Evolutionary conservation across 1,140 invertebrate species (phyloP).

Genomic region (Pseudoatta argentina): DNA sequence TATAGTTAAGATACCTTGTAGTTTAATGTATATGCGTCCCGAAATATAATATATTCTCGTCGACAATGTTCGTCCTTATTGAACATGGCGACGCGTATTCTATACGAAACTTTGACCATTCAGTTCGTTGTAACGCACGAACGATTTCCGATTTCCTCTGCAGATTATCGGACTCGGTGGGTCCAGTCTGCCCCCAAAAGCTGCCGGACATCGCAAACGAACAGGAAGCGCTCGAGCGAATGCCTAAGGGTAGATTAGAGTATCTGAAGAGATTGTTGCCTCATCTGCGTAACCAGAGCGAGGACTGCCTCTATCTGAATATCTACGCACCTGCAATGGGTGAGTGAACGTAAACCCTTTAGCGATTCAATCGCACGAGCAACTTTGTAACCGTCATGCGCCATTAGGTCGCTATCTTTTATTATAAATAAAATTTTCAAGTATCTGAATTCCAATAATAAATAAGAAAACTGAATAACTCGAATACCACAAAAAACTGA

Average conservation of each 20-base stretch:
- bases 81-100: conserved; percentile 28
- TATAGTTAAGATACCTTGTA: too few species aligned
- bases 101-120: conserved; percentile 29
- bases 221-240: conserved; percentile 92
- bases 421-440: neutral
- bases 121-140: conserved; percentile 50
- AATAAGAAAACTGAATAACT: neutral
- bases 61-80: neutral
- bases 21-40: neutral
- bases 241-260: conserved; percentile 96
- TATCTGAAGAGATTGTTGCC: conserved; percentile 94
- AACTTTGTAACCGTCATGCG: neutral
- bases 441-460: neutral
- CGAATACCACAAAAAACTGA: neutral
- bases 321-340: conserved; percentile 97
- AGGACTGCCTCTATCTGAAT: conserved; percentile 98
- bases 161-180: conserved; percentile 91
- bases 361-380: conserved; percentile 9
- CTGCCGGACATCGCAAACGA: conserved; percentile 94
- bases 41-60: conserved; percentile 14
- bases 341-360: conserved; percentile 87
- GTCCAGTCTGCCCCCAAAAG: conserved; percentile 96
- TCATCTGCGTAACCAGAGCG: conserved; percentile 95
- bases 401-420: neutral
- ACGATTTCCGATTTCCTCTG: conserved; percentile 41